phyloP scores from a whole-genome alignment of 2,888 invertebrate genomes.

The Linnaemya tessellans region DNA sequence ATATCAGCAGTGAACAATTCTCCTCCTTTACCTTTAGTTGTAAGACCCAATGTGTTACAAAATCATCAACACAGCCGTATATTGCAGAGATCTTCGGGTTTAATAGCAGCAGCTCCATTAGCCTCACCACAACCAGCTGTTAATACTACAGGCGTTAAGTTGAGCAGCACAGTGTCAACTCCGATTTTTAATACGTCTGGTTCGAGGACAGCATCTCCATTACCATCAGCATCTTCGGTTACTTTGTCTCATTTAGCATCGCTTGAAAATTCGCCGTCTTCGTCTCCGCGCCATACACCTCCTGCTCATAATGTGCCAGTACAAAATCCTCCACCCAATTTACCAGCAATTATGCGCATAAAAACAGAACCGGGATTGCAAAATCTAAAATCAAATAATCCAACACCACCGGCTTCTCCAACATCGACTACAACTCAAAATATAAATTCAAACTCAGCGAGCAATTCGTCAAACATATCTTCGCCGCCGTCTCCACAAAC shows the following conservation, averaged over 20 bases:
- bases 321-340: slow-evolving; percentile 68
- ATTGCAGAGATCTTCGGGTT: slow-evolving; percentile 69
- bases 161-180: slow-evolving; percentile 68
- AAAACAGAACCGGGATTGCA: slow-evolving; percentile 79
- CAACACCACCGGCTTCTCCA: slow-evolving; percentile 77
- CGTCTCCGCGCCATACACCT: slow-evolving; percentile 58
- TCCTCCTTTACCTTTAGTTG: slow-evolving; percentile 66
- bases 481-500: slow-evolving; percentile 77
- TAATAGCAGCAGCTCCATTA: slow-evolving; percentile 64
- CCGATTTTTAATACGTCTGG: slow-evolving; percentile 67
- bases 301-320: slow-evolving; percentile 35
- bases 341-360: slow-evolving; percentile 79
- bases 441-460: slow-evolving; percentile 76
- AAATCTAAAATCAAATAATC: slow-evolving; percentile 66
- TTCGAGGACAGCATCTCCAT: slow-evolving; percentile 70
- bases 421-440: slow-evolving; percentile 72
- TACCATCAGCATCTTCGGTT: slow-evolving; percentile 42
- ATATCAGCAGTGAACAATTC: slow-evolving; percentile 24
- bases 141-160: slow-evolving; percentile 66
- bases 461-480: slow-evolving; percentile 78
- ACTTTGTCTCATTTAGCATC: slow-evolving; percentile 49
- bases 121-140: slow-evolving; percentile 73
- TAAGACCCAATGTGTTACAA: slow-evolving; percentile 74
- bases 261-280: slow-evolving; percentile 59
- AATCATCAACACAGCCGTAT: slow-evolving; percentile 78